Evolutionary conservation across 2,113 vertebrate species (phyloP), one percentile per base, ranked within the genome.

Genomic region (Glaucomys volans): DNA sequence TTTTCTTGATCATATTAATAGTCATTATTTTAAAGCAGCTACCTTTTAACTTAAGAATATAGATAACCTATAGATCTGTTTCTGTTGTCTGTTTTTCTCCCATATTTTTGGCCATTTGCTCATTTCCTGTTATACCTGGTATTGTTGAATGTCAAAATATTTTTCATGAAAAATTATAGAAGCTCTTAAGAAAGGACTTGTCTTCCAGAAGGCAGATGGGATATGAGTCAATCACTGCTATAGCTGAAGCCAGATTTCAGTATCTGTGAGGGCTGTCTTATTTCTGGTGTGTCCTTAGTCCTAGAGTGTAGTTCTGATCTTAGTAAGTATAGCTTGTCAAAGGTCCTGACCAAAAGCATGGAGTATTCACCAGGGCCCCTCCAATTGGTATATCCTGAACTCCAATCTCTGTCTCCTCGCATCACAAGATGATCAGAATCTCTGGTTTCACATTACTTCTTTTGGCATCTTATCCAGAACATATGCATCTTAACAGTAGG

Each of bases 161-260:
- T 75, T 82, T 75, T 37, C 22, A 75, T 26, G 20, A 66, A 81
- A 93, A 93, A 67, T 37, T 42, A 20, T 11, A 93, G 52, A 54
- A 42, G 47, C 50, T 84, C 72, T 91, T 66, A 88, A 50, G 74
- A 90, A 87, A 88, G 64, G 11, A 62, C 44, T 35, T 82, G 88
- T 87, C 50, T 87, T 93, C 71, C 64, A 47, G 86, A 84, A 57
- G 35, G 37, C 37, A 40, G 40, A 47, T 26, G 71, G 62, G 79
- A 20, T n/a, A 76, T 4, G 17, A 62, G 28, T 20, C 26, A 42
- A 69, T 5, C 50, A 17, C 14, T 90, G 67, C 8, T 82, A 47
- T 40, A 59, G 44, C 1, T 44, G n/a, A 87, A 88, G 59, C 44
- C 28, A 40, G 66, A 13, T 57, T 75, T 50, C 82, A 57, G 90